Conservation (phyloP, 2,797 vertebrate genomes). For the Hyperoplus immaculatus region DNA sequence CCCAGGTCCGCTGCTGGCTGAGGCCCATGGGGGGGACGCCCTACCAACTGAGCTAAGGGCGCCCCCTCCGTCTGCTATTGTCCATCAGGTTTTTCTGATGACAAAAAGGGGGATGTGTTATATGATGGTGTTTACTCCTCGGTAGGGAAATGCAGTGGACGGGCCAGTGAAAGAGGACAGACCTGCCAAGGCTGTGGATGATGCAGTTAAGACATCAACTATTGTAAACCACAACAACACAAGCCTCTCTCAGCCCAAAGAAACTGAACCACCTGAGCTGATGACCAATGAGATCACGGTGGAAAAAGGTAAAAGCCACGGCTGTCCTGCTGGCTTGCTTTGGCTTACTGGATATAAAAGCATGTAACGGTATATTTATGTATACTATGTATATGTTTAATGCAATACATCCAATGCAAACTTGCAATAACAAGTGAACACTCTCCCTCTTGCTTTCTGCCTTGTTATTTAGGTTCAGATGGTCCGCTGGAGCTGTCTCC, state of each 20-base stretch:
- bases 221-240: conserved; percentile 38
- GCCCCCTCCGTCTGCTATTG: background rate
- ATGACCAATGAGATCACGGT: conserved; percentile 74
- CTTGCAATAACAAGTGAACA: background rate
- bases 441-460: background rate
- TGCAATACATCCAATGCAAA: background rate
- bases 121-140: conserved; percentile 19
- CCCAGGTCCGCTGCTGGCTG: too few species aligned
- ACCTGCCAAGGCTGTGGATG: conserved; percentile 26
- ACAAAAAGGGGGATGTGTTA: background rate
- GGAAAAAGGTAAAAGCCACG: conserved; percentile 63
- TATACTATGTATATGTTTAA: background rate
- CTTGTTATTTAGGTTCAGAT: conserved; percentile 20
- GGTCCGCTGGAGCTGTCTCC: background rate
- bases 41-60: too few species aligned
- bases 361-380: background rate
- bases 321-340: background rate
- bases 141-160: conserved; percentile 46
- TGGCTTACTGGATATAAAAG: background rate
- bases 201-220: conserved; percentile 29
- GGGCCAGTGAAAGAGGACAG: conserved; percentile 23
- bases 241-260: conserved; percentile 42
- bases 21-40: too few species aligned
- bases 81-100: background rate
- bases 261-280: conserved; percentile 44